phyloP scores from a whole-genome alignment of 2,888 invertebrate genomes.

The Cryptocephalus primarius region DNA sequence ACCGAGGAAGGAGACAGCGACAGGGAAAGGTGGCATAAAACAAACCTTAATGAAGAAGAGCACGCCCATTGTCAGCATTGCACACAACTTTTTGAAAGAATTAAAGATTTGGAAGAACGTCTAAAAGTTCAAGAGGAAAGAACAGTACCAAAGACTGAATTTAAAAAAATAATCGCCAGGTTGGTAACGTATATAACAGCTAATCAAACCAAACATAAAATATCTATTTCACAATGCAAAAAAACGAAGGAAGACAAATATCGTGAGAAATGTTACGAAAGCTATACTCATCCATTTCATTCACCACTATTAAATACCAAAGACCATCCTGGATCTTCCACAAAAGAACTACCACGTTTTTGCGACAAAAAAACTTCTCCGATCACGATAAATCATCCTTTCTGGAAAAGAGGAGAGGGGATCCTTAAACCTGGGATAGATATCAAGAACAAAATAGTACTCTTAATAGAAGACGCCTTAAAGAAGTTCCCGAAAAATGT shows the following conservation, averaged over 20 bases:
- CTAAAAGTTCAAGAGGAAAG: constrained; percentile 29
- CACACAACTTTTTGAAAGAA: constrained; percentile 21
- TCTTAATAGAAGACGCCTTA: constrained; percentile 6
- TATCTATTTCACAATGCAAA: no score
- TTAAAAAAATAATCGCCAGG: constrained; percentile 32
- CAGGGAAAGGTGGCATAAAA: neutral
- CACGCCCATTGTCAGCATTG: constrained; percentile 16
- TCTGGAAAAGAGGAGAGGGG: constrained; percentile 31
- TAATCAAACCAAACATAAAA: neutral
- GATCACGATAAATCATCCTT: neutral
- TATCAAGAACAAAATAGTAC: constrained; percentile 30
- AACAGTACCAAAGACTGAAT: constrained; percentile 32
- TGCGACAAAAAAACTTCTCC: neutral
- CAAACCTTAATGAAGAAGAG: constrained; percentile 7
- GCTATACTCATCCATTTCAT: no score
- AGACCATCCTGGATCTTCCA: no score
- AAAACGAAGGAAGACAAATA: no score
- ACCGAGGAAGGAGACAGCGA: neutral
- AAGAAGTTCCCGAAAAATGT: neutral
- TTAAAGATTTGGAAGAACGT: constrained; percentile 27
- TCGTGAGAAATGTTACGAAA: no score
- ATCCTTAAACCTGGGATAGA: constrained; percentile 29
- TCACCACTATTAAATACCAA: no score
- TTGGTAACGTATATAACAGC: constrained; percentile 14
- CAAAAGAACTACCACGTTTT: no score